phyloP scores from a whole-genome alignment of 2,797 vertebrate genomes.

The Bradypus variegatus region DNA sequence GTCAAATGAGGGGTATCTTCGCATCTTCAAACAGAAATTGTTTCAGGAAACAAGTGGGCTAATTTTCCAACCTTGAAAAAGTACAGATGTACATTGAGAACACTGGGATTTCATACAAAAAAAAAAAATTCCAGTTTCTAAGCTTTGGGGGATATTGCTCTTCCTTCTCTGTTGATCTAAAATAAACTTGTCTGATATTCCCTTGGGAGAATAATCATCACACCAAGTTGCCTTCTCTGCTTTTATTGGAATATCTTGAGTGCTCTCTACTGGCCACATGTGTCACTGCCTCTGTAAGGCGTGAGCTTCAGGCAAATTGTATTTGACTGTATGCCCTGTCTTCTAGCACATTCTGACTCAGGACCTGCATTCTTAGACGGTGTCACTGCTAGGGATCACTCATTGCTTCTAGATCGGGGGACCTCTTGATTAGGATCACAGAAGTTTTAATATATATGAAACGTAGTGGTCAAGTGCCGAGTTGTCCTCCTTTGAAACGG shows the following conservation, averaged over 20 bases:
- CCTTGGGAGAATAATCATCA: neutral
- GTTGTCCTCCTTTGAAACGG: conserved; percentile 1
- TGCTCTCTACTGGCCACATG: conserved; percentile 69
- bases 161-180: neutral
- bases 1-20: neutral
- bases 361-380: neutral
- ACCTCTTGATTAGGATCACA: neutral
- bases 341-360: neutral
- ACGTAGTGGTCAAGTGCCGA: neutral
- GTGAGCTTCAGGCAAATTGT: neutral
- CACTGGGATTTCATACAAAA: neutral
- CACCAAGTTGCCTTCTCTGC: fast-evolving
- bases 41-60: fast-evolving
- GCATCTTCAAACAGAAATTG: conserved; percentile 5
- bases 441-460: neutral
- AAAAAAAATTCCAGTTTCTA: neutral
- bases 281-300: conserved; percentile 39
- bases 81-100: neutral
- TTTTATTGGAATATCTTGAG: conserved; percentile 62
- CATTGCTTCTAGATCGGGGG: neutral
- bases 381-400: neutral
- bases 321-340: neutral
- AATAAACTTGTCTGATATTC: neutral
- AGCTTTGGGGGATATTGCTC: neutral
- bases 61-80: neutral